Percentiles rank a stretch among this genome's conserved stretches.
Evolutionary conservation across 2,888 invertebrate species (phyloP).

Genomic region (Idaea aversata): DNA sequence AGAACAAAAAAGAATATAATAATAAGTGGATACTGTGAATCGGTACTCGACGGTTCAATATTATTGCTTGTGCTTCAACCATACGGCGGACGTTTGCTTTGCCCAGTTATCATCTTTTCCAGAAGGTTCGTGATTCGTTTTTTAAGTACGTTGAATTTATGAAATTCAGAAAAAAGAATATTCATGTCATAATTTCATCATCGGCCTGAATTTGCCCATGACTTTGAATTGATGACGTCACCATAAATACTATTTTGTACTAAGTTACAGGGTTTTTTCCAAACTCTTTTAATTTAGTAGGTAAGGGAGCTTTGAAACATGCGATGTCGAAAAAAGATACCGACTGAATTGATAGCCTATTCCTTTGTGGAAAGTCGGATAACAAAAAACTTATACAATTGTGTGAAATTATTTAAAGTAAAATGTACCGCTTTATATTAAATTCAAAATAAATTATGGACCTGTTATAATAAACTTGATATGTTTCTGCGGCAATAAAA

Average conservation of each 20-base stretch:
- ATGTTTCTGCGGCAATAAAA: slow-evolving; percentile 2
- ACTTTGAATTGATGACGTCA: too few relatives aligned
- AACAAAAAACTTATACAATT: too few relatives aligned
- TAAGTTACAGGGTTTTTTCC: too few relatives aligned
- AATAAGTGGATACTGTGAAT: slow-evolving; percentile 74
- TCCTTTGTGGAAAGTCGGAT: too few relatives aligned
- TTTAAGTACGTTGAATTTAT: slow-evolving; percentile 21
- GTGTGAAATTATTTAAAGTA: background rate
- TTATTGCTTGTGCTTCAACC: slow-evolving; percentile 57
- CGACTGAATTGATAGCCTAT: too few relatives aligned
- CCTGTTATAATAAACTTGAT: background rate
- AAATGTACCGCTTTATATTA: background rate
- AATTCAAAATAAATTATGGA: background rate
- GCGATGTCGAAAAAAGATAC: too few relatives aligned
- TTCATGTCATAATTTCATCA: too few relatives aligned
- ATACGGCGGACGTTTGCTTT: slow-evolving; percentile 43
- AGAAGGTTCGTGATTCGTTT: slow-evolving; percentile 32
- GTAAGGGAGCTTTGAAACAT: too few relatives aligned
- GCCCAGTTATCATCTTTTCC: slow-evolving; percentile 43
- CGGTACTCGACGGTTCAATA: slow-evolving; percentile 65
- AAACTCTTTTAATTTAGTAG: too few relatives aligned
- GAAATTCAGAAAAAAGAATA: too few relatives aligned
- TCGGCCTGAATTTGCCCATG: too few relatives aligned
- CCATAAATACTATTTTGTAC: too few relatives aligned
- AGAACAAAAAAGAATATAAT: slow-evolving; percentile 71